These are phyloP conservation scores for Mustela erminea DNA, from an alignment of 2,797 vertebrate genomes.

Conservation along the genomic window DNA sequence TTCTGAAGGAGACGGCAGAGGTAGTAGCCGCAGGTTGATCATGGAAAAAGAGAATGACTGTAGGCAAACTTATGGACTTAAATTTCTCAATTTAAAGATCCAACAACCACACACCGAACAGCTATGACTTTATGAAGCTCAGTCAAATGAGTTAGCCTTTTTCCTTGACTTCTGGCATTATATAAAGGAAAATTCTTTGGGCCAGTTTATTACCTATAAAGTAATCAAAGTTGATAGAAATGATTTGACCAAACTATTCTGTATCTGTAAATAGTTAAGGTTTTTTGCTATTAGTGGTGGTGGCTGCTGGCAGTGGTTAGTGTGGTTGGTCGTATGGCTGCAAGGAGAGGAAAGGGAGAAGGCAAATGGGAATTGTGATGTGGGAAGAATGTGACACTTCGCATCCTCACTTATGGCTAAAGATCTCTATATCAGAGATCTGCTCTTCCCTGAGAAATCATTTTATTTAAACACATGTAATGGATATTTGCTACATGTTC, in stretches of 20 bases:
- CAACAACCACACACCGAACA: not conserved
- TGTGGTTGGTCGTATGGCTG: not conserved
- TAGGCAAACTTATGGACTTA: not conserved
- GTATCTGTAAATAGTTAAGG: not conserved
- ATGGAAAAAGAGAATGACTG: constrained; percentile 12
- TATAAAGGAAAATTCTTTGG: not conserved
- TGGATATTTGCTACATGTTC: not conserved
- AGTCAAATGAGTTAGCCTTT: not conserved
- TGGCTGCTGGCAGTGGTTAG: not conserved
- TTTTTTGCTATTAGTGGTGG: not conserved
- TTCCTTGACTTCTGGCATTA: not conserved
- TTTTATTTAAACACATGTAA: not conserved
- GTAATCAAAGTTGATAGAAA: not conserved
- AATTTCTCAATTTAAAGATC: not conserved
- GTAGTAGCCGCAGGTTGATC: not conserved
- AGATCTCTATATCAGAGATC: not conserved
- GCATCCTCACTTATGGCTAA: not conserved
- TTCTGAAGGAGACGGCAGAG: not conserved
- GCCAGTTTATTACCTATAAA: not conserved
- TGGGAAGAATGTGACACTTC: not conserved
- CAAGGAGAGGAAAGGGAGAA: not conserved
- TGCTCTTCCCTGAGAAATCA: not conserved
- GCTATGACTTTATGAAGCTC: not conserved
- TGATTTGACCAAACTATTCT: not conserved
- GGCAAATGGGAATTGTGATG: not conserved